Evolutionary conservation across 2,888 invertebrate genomes (phyloP), one percentile per base, ranked within the genome.

Genomic region (Cosmopolites sordidus): DNA sequence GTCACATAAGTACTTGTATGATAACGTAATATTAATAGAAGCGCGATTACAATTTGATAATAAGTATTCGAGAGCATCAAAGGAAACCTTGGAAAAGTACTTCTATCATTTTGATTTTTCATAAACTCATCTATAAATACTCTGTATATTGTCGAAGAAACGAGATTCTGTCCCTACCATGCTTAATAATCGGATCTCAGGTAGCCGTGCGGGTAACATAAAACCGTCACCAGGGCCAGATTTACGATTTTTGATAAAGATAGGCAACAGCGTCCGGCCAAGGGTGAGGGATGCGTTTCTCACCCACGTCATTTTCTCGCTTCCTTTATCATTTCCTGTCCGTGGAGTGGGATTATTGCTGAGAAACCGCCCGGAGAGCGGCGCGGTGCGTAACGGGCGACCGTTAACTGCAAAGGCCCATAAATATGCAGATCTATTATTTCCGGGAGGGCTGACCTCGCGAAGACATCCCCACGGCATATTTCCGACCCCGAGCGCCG

Each of bases 371-470:
- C 27, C 48, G n/a, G 9, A 8, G 17, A 49, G 42, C 48, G 37
- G 56, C 53, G 56, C 56, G 47, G 56, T 61, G 60, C 62, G 59
- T 61, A 61, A 62, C 61, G 59, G 59, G 48, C 27, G 43, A 54
- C 54, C 57, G 58, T 60, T 60, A 62, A 62, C 60, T 58, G 58
- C 61, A 60, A 61, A 58, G 53, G 54, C 44, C 60, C 60, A 63
- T 63, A 63, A 63, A 63, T 63, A 63, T 63, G 61, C 62, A 63
- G 61, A 63, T 61, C 60, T 61, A 58, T 58, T 55, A 55, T 58
- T 52, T 55, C 53, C 58, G 51, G 58, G 56, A 52, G 48, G 58
- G 41, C 59, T 59, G 60, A 60, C 51, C 48, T 22, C 47, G 43
- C 43, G 39, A 22, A 43, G 30, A 41, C 37, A 16, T 11, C 11